Base-by-base conservation (phyloP, 1,140 invertebrate species). In the Eulimnadia texana region DNA sequence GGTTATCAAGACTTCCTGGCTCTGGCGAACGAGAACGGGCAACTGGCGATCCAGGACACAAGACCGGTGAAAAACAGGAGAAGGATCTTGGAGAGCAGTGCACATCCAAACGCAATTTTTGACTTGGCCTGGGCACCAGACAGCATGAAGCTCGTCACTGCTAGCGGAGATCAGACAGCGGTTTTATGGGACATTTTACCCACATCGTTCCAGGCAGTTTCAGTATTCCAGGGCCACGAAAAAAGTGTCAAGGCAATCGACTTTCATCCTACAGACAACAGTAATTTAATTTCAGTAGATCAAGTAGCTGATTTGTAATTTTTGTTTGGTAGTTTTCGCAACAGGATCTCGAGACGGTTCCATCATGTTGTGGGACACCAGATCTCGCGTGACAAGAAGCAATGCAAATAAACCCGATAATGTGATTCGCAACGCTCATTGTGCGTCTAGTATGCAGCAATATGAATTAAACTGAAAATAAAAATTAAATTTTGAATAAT, bases 81-180 rank as follows among this genome's bases (percentile, higher is more conserved):
- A 60, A 58, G 16, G 0, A 55, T 64, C 65, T 27, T 65, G 73
- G 73, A 68, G 47, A 73, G 71, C 66, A 73, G 82, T 68, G 86
- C 85, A 50, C 90, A 94, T 71, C 78, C 79, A 64, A 93, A 93
- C 79, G 88, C 89, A 16, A 84, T 93, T 19, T 93, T 92, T 73
- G 90, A 94, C 72, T 67, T 93, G 50, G 82, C 84, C 6, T 94
- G 90, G 90, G 82, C 85, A 72, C 82, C 84, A 3, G 74, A 78
- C 1, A 77, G 85, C 63, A 78, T 82, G 71, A 83, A 84, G 65
- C 76, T 93, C 33, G 79, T 93, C 3, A 90, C 87, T 51, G 88
- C 82, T 1, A 88, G 88, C 57, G 89, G 88, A 3, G 90, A 94
- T 72, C 86, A 90, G 67, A 84, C 83, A 0, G 82, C 83, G 0